Evolutionary conservation across 2,888 invertebrate genomes (phyloP).

Genomic region (Sisyra nigra): DNA sequence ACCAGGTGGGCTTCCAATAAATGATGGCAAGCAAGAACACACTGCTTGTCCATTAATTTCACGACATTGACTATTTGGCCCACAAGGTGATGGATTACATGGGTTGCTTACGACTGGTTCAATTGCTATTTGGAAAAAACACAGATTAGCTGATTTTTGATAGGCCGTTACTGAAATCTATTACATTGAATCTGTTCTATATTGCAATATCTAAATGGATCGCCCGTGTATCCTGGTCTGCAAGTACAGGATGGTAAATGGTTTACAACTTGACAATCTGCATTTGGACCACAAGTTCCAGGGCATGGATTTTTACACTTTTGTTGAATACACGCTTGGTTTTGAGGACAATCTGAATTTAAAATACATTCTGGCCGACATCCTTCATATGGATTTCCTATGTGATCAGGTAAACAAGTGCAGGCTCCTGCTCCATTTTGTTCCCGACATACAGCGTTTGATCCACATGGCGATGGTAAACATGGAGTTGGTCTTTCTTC

Average conservation of each 20-base stretch:
- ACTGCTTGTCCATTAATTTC: constrained; percentile 55
- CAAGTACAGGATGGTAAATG: constrained; percentile 50
- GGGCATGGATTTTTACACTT: constrained; percentile 58
- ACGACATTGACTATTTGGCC: constrained; percentile 62
- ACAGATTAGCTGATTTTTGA: constrained; percentile 18
- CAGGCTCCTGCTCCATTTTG: constrained; percentile 49
- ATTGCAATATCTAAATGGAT: constrained; percentile 24
- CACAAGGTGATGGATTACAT: constrained; percentile 59
- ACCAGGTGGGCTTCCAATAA: constrained; percentile 57
- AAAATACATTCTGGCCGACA: constrained; percentile 53
- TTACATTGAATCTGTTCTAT: constrained; percentile 3
- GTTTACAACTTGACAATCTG: constrained; percentile 46
- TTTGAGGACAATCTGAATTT: constrained; percentile 47
- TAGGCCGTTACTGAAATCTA: neutral
- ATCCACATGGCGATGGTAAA: constrained; percentile 44
- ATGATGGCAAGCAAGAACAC: constrained; percentile 54
- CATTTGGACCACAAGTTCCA: constrained; percentile 50
- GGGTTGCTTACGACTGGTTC: constrained; percentile 31
- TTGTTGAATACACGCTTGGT: constrained; percentile 47
- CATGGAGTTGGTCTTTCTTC: constrained; percentile 42
- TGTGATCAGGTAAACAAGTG: constrained; percentile 44
- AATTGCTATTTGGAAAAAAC: constrained; percentile 25
- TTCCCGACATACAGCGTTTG: constrained; percentile 44
- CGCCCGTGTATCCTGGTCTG: constrained; percentile 37
- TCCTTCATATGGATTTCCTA: constrained; percentile 53